Conservation (phyloP, 2,113 vertebrate genomes). For the Dascyllus trimaculatus region DNA sequence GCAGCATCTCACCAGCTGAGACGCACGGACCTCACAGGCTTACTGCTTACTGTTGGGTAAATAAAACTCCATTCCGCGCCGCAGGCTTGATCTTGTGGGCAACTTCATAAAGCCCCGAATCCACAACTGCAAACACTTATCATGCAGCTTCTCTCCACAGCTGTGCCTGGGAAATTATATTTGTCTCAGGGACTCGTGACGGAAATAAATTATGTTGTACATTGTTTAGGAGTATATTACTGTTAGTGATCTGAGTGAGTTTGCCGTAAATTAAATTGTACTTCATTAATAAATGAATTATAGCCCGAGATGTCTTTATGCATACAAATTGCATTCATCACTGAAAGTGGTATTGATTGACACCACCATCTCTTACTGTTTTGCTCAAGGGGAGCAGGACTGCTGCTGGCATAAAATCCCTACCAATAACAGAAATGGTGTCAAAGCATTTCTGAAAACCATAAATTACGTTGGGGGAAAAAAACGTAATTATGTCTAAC, state of each 20-base stretch:
- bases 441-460: too few species aligned
- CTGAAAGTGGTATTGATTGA: too few species aligned
- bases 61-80: constrained; percentile 10
- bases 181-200: not conserved
- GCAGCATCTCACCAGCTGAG: constrained; percentile 1
- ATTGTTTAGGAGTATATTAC: not conserved
- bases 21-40: constrained; percentile 36
- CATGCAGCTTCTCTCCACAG: constrained; percentile 3
- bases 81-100: constrained; percentile 5
- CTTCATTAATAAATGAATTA: too few species aligned
- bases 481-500: too few species aligned
- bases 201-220: not conserved
- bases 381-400: too few species aligned
- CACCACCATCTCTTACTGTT: too few species aligned
- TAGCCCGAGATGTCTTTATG: too few species aligned
- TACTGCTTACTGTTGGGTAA: constrained; percentile 20
- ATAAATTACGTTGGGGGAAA: too few species aligned
- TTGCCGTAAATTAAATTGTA: not conserved
- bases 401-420: too few species aligned
- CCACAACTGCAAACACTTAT: constrained; percentile 8
- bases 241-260: not conserved
- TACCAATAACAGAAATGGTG: too few species aligned
- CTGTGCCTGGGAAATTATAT: constrained; percentile 13
- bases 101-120: constrained; percentile 32
- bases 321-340: too few species aligned